Evolutionary conservation across 2,113 vertebrate genomes (phyloP).

Genomic region (Tiliqua scincoides): DNA sequence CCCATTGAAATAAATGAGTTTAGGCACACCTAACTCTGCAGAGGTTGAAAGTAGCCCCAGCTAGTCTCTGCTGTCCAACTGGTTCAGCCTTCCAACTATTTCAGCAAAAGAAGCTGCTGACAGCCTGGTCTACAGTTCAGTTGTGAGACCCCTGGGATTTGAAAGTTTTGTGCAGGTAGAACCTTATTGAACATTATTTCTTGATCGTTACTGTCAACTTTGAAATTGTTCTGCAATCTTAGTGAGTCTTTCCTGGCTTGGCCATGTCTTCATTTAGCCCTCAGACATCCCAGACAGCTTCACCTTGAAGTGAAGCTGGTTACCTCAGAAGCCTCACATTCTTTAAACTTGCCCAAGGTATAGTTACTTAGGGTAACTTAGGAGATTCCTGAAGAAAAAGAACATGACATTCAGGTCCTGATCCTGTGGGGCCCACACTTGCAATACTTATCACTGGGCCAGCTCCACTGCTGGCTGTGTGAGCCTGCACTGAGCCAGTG

Average conservation of each 20-base stretch:
- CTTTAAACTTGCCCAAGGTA: not conserved
- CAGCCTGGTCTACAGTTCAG: not conserved
- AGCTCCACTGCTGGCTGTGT: too few relatives aligned
- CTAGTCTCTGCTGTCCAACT: not conserved
- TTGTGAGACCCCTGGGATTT: not conserved
- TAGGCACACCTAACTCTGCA: not conserved
- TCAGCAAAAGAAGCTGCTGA: not conserved
- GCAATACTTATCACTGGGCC: too few relatives aligned
- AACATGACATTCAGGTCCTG: not conserved
- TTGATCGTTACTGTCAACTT: not conserved
- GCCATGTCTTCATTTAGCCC: not conserved
- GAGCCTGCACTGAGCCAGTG: too few relatives aligned
- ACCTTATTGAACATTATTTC: not conserved
- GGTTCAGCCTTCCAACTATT: not conserved
- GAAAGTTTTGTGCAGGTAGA: not conserved
- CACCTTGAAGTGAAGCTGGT: not conserved
- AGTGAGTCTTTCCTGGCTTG: not conserved
- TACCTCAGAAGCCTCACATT: not conserved
- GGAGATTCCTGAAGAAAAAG: not conserved
- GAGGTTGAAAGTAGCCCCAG: not conserved
- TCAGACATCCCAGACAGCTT: not conserved
- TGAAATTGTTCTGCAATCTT: not conserved
- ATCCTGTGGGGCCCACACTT: too few relatives aligned
- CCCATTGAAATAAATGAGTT: not conserved
- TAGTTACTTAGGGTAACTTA: not conserved